Percentiles rank a stretch among this genome's conserved stretches.
phyloP scores from a whole-genome alignment of 1,140 invertebrate genomes.

The silkworm (Bombyx mori) region ASM3026992v2 NC_085110.1:6332501-6333000 shows the following conservation, averaged over 20 bases:
- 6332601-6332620: background rate
- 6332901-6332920: background rate
- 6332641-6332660: background rate
- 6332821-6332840: slow-evolving; percentile 39
- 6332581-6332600: background rate
- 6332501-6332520: slow-evolving; percentile 47
- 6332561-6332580: background rate
- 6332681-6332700: too few relatives aligned
- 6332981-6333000: too few relatives aligned
- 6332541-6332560: slow-evolving; percentile 20
- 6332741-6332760: too few relatives aligned
- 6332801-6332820: slow-evolving; percentile 28
- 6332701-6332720: too few relatives aligned
- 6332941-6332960: too few relatives aligned
- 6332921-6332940: too few relatives aligned
- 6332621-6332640: background rate
- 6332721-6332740: too few relatives aligned
- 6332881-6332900: slow-evolving; percentile 11
- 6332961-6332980: too few relatives aligned
- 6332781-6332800: slow-evolving; percentile 19
- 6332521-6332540: slow-evolving; percentile 37
- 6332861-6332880: slow-evolving; percentile 31
- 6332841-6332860: slow-evolving; percentile 28
- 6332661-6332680: background rate
- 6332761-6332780: slow-evolving; percentile 8